phyloP scores from a whole-genome alignment of 2,888 invertebrate species.

The Metacarcinus magister region DNA sequence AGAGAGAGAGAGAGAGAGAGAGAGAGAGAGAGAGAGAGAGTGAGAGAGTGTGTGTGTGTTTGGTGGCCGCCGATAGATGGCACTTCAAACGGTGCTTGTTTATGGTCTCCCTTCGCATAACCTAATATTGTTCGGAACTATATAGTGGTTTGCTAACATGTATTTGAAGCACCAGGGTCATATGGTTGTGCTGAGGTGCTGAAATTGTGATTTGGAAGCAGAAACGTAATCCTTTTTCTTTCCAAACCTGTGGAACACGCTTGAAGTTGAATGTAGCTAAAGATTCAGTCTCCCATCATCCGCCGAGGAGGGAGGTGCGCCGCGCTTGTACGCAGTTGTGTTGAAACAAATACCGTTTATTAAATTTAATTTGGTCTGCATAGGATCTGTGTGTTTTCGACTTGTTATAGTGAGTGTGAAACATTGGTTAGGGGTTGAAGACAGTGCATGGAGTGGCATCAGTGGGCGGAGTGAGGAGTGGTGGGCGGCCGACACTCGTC shows the following conservation, averaged over 20 bases:
- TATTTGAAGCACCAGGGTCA: not conserved
- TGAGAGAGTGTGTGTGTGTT: not conserved
- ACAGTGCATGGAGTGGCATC: not conserved
- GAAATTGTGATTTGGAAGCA: not conserved
- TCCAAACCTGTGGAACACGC: not conserved
- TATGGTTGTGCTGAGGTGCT: not conserved
- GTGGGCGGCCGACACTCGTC: not conserved
- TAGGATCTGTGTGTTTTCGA: not conserved
- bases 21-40: too few species aligned
- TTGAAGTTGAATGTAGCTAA: not conserved
- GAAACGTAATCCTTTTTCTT: not conserved
- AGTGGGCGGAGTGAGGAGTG: not conserved
- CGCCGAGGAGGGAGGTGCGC: not conserved
- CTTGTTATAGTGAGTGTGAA: not conserved
- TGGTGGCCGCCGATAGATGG: not conserved
- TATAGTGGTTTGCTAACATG: not conserved
- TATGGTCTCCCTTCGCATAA: not conserved
- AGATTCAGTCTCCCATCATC: not conserved
- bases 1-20: too few species aligned
- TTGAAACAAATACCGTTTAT: not conserved
- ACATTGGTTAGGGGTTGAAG: not conserved
- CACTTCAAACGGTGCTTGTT: not conserved
- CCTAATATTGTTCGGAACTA: not conserved
- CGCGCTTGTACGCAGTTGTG: not conserved
- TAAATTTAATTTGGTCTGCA: not conserved